Evolutionary conservation across 2,797 vertebrate genomes (phyloP).

Genomic region (Channa striata): DNA sequence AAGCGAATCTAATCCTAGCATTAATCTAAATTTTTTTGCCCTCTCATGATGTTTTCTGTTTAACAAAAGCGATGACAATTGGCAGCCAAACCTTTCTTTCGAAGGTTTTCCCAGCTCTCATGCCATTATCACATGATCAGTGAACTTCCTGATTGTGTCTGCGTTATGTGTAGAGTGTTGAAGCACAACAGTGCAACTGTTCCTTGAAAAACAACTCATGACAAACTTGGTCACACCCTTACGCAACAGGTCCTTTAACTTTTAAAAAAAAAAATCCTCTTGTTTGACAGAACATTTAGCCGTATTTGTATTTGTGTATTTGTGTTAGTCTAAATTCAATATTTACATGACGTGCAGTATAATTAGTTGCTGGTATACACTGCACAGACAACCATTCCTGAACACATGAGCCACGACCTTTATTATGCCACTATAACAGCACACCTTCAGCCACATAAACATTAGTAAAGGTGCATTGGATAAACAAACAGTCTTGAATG

Average conservation of each 20-base stretch:
- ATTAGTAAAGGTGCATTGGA: no score
- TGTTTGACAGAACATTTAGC: neutral
- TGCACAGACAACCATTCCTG: neutral
- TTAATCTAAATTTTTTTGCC: conserved; percentile 60
- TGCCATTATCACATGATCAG: conserved; percentile 38
- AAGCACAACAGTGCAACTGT: conserved; percentile 29
- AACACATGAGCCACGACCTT: neutral
- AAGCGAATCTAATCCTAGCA: conserved; percentile 51
- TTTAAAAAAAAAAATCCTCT: no score
- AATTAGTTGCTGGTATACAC: neutral
- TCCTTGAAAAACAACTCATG: conserved; percentile 36
- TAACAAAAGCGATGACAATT: conserved; percentile 8
- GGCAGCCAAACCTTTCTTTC: conserved; percentile 30
- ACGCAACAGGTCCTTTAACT: conserved; percentile 33
- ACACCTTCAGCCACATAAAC: no score
- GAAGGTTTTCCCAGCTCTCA: neutral
- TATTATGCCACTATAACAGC: neutral
- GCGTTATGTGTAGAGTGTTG: neutral
- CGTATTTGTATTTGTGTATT: neutral
- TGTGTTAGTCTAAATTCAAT: neutral
- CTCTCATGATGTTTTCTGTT: conserved; percentile 13
- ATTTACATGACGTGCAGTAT: neutral
- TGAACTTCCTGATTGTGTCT: neutral
- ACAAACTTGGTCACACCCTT: conserved; percentile 34
- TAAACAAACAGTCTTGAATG: no score